Evolutionary conservation across 2,888 invertebrate genomes (phyloP), one percentile per base, ranked within the genome.

Genomic region (Limnephilus marmoratus): DNA sequence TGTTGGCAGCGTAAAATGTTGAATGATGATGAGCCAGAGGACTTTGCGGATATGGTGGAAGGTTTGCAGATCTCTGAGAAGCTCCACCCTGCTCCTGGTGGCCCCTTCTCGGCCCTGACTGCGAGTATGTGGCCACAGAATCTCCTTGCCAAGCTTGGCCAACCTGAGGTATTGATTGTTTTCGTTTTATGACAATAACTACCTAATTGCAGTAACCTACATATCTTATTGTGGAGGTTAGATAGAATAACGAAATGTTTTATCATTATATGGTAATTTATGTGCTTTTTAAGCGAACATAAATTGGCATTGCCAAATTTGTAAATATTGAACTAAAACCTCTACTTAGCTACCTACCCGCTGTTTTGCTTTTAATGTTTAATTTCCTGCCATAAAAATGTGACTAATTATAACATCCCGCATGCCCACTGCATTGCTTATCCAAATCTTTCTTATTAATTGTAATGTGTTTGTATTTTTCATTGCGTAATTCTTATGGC

Each of bases 121-220:
- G 97, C 99, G 4, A 99, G 99, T 93, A 99, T 99, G 99, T 99
- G 99, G 97, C 99, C 99, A 0, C 99, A 99, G 95, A 98, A 99
- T 94, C 98, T 99, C 91, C 97, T 99, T 95, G 97, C 97, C 1
- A 98, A 98, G 95, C 95, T 98, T 85, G 97, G 97, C 45, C 97
- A 98, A 95, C 98, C 98, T 5, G 98, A 98, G 94, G 97, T 97
- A 87, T 53, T n/a, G 68, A 68, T 68, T 68, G 68, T 68, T 68
- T 24, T n/a, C 68, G 2, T 68, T 68, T 68, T 68, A 68, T 68
- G 24, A 68, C 7, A 0, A 68, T 68, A 9, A n/a, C n/a, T 24
- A 24, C 7, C n/a, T 9, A 9, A 24, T n/a, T 68, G 24, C n/a
- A 24, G 68, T 7, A 68, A 68, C 24, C 9, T 37, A 68, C 18